phyloP scores from a whole-genome alignment of 2,797 vertebrate genomes.

The Acrossocheilus fasciatus region DNA sequence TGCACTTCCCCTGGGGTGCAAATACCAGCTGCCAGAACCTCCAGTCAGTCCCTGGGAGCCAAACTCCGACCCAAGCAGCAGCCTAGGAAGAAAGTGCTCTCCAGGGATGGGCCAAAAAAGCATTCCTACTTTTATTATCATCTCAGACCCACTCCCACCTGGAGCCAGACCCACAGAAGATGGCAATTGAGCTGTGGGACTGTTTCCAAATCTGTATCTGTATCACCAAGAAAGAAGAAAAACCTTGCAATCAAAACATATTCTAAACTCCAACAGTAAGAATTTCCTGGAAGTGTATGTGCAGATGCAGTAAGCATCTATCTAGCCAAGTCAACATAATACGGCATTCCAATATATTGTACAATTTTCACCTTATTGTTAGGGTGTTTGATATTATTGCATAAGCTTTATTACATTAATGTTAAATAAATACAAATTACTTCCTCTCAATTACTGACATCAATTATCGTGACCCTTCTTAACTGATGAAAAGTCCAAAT shows the following conservation, averaged over 20 bases:
- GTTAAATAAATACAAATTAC: not conserved
- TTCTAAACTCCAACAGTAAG: not conserved
- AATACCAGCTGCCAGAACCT: conserved; percentile 20
- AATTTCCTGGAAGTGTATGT: not conserved
- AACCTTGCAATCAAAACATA: not conserved
- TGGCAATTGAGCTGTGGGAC: not conserved
- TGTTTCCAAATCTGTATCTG: not conserved
- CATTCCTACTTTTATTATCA: conserved; percentile 23
- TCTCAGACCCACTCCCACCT: conserved; percentile 22
- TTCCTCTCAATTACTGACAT: not conserved
- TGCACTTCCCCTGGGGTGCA: conserved; percentile 9
- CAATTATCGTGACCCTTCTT: conserved; percentile 11
- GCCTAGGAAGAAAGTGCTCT: conserved; percentile 29
- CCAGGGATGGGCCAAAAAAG: not conserved
- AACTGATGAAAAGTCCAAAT: conserved; percentile 65
- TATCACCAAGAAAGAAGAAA: not conserved
- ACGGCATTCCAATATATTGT: not conserved
- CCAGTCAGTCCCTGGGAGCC: conserved; percentile 21
- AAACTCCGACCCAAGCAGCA: not conserved
- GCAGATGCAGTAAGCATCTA: conserved; percentile 1
- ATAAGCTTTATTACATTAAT: not conserved
- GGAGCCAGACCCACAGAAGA: conserved; percentile 1
- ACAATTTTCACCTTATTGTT: not conserved
- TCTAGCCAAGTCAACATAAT: not conserved
- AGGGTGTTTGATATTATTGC: not conserved